These are phyloP conservation scores for Mesodorylaimus sp. DNA, from an alignment of 2,888 invertebrate genomes.

Conservation along the genomic window DNA sequence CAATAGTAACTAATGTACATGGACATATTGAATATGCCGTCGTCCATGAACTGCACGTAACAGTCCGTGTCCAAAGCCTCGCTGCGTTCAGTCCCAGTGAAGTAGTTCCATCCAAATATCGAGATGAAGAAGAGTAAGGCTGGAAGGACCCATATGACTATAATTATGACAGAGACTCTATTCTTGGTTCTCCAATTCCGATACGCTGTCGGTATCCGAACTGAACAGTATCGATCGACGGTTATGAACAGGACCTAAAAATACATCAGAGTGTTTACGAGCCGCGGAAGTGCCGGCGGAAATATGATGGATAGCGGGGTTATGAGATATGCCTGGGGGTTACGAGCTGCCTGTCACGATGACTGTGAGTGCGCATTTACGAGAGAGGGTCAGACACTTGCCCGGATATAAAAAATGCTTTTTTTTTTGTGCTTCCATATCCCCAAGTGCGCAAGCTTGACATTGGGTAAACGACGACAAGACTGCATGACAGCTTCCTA, in stretches of 20 bases:
- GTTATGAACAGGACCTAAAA: slow-evolving; percentile 88
- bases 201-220: slow-evolving; percentile 91
- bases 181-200: slow-evolving; percentile 86
- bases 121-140: slow-evolving; percentile 86
- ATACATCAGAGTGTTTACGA: too few species aligned
- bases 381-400: too few species aligned
- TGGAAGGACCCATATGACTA: slow-evolving; percentile 89
- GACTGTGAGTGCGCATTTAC: too few species aligned
- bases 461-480: too few species aligned
- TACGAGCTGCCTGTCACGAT: too few species aligned
- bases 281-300: too few species aligned
- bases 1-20: slow-evolving; percentile 91
- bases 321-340: too few species aligned
- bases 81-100: slow-evolving; percentile 58
- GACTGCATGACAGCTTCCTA: too few species aligned
- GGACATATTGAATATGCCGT: slow-evolving; percentile 88
- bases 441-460: too few species aligned
- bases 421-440: too few species aligned
- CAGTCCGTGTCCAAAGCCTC: slow-evolving; percentile 71
- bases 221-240: slow-evolving; percentile 92
- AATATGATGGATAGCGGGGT: too few species aligned
- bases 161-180: slow-evolving; percentile 80
- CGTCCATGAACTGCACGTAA: slow-evolving; percentile 75
- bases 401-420: too few species aligned
- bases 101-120: slow-evolving; percentile 97